Evolutionary conservation across 2,888 invertebrate species (phyloP), one percentile per base, ranked within the genome.

Genomic region (Therioaphis trifolii): DNA sequence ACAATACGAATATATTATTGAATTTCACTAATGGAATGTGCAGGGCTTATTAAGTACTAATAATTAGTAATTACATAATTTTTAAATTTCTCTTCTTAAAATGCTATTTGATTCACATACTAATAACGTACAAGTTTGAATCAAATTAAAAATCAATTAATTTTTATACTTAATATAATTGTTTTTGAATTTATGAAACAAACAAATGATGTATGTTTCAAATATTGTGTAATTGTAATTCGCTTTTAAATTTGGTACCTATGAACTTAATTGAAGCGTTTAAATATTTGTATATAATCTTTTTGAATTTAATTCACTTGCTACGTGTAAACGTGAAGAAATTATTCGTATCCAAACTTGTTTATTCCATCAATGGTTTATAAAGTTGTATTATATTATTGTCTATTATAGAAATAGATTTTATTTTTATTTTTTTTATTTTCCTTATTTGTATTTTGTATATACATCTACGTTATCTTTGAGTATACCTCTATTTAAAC

Each of bases 21-120:
- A 46, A 43, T 76, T 27, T 46, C 61, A 43, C 61, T 43, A 12
- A 24, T 61, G 58, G 61, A 43, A 35, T 21, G 27, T 46, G 5
- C 12, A 43, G 5, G 14, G 52, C n/a, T 15, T 72, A 72, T 61
- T 61, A 35, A 61, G 35, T n/a, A 35, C 9, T 61, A 2, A 27
- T 18, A 29, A 35, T 29, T 9, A 7, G 18, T 18, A 49, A 49
- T 77, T 15, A 77, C 58, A 40, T 75, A 40, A 43, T 58, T 77
- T 29, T 21, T 11, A 21, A 77, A 77, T 77, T 49, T 77, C 29
- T 77, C 66, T 77, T 66, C 4, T 18, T 35, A 15, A 15, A 29
- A 21, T 0, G 15, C 1, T n/a, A n/a, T 7, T 15, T 4, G 49
- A 21, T 66, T 77, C 77, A 35, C 49, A 24, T 66, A 66, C 77